Percentiles rank a stretch among this genome's conserved stretches.
These are phyloP conservation scores for Hypsopygia costalis DNA, from an alignment of 2,888 invertebrate species.

Conservation along the genomic window DNA sequence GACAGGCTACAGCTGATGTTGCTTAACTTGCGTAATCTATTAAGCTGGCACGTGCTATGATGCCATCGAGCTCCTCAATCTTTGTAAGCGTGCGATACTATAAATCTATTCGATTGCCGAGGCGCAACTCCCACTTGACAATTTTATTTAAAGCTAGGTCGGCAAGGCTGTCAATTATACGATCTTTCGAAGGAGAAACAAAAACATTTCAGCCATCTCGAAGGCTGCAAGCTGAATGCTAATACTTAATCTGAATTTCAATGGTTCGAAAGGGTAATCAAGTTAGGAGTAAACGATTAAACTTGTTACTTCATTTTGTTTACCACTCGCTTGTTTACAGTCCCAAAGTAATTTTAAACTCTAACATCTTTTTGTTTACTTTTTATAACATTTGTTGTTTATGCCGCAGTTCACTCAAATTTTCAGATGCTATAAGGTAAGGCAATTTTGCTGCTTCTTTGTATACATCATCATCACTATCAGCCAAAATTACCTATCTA, in stretches of 20 bases:
- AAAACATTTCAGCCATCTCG: slow-evolving; percentile 48
- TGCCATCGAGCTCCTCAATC: too few species aligned
- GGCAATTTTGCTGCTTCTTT: too few species aligned
- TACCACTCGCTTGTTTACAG: slow-evolving; percentile 12
- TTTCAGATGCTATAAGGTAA: too few species aligned
- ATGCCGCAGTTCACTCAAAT: not conserved
- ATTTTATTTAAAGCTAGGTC: slow-evolving; percentile 1
- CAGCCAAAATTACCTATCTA: too few species aligned
- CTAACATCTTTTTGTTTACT: slow-evolving; percentile 5
- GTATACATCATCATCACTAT: too few species aligned
- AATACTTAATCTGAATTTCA: slow-evolving; percentile 54
- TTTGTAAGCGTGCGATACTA: too few species aligned
- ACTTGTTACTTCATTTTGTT: slow-evolving; percentile 22
- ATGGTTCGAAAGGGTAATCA: slow-evolving; percentile 35
- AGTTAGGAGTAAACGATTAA: slow-evolving; percentile 32
- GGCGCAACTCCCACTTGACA: too few species aligned
- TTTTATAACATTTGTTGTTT: not conserved
- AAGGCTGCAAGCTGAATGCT: slow-evolving; percentile 34
- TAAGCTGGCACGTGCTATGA: too few species aligned
- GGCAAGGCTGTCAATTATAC: slow-evolving; percentile 4
- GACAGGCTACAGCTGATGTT: too few species aligned
- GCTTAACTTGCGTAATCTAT: too few species aligned
- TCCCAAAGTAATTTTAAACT: slow-evolving; percentile 8
- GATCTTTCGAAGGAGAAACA: slow-evolving; percentile 29
- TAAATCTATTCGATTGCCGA: too few species aligned